phyloP scores from a whole-genome alignment of 2,888 invertebrate species.

The Hoplodrina ambigua region DNA sequence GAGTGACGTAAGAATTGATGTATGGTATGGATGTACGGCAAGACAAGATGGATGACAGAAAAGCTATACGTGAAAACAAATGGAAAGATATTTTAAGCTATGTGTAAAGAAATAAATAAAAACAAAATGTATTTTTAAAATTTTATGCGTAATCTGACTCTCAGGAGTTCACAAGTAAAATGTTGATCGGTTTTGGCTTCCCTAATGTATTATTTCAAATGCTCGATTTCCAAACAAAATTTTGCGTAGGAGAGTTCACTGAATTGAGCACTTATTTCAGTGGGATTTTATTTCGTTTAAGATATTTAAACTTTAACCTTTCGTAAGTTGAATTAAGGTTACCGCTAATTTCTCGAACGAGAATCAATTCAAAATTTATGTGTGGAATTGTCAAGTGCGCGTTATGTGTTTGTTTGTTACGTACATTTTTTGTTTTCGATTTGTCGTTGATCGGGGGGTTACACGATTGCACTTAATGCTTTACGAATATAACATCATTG shows the following conservation, averaged over 20 bases:
- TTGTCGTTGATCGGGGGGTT: too few relatives aligned
- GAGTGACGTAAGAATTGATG: slow-evolving; percentile 5
- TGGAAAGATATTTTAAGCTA: neutral
- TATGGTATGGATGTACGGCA: neutral
- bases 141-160: neutral
- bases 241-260: neutral
- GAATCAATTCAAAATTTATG: too few relatives aligned
- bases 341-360: too few relatives aligned
- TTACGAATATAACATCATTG: too few relatives aligned
- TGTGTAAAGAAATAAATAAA: neutral
- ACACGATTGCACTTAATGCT: too few relatives aligned
- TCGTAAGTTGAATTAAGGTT: neutral
- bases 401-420: too few relatives aligned
- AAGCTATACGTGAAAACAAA: slow-evolving; percentile 1
- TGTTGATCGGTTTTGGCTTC: neutral
- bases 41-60: neutral
- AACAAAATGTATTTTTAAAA: neutral
- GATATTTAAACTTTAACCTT: neutral
- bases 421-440: too few relatives aligned
- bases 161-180: neutral
- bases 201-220: slow-evolving; percentile 5
- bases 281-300: slow-evolving; percentile 11
- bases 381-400: too few relatives aligned
- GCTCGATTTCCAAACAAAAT: neutral
- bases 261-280: neutral